A percentile compares a stretch with the other conserved stretches of the same genome.
These are phyloP conservation scores for Fissipunctia ypsillon DNA, from an alignment of 2,888 invertebrate species.

Conservation along the genomic window DNA sequence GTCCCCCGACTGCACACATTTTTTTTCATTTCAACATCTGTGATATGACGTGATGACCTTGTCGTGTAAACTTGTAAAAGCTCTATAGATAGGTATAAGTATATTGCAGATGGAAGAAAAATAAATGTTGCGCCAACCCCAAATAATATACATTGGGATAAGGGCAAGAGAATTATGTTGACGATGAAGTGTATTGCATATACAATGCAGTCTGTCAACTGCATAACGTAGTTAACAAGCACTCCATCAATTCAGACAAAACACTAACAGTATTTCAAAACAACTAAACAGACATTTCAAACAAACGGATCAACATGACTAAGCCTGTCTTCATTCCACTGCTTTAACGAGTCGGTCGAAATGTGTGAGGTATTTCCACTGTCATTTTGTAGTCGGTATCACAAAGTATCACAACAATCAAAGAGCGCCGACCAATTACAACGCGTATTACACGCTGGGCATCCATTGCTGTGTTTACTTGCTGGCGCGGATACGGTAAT, in stretches of 20 bases:
- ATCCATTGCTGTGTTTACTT: constrained; percentile 70
- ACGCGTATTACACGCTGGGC: constrained; percentile 52
- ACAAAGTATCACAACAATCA: constrained; percentile 69
- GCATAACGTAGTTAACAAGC: background rate
- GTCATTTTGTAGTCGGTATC: constrained; percentile 68
- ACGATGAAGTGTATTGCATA: background rate
- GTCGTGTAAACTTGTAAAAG: too few species aligned
- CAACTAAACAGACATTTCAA: constrained; percentile 4
- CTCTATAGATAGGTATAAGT: background rate
- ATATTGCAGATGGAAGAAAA: background rate
- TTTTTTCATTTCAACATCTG: too few species aligned
- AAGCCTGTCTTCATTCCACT: constrained; percentile 28
- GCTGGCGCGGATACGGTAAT: constrained; percentile 70
- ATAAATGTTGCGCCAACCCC: background rate
- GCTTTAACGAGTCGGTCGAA: constrained; percentile 46
- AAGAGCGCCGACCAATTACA: constrained; percentile 73
- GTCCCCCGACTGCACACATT: too few species aligned
- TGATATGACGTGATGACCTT: too few species aligned
- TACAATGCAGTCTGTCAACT: background rate
- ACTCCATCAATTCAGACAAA: background rate
- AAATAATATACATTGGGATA: background rate
- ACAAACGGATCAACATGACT: constrained; percentile 35
- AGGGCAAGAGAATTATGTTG: background rate
- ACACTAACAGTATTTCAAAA: background rate
- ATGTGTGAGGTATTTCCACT: constrained; percentile 62